These are phyloP conservation scores for Dusona sp. DNA, from an alignment of 2,888 invertebrate species.

Conservation along the genomic window DNA sequence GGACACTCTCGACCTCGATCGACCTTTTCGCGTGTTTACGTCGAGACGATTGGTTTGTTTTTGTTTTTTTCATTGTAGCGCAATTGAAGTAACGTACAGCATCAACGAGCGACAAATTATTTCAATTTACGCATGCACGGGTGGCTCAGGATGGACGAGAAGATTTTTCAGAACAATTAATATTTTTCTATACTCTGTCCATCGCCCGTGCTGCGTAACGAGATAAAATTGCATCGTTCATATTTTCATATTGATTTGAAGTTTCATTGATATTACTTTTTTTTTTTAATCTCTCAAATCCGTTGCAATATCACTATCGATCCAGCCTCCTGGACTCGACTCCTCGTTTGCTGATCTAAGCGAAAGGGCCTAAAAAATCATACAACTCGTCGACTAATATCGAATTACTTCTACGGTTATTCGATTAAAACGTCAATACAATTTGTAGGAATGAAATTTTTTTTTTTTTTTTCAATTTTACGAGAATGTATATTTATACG, in stretches of 20 bases:
- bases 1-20: slow-evolving; percentile 42
- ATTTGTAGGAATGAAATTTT: neutral
- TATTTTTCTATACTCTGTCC: slow-evolving; percentile 33
- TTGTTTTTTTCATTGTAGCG: neutral
- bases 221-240: slow-evolving; percentile 33
- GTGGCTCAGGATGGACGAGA: slow-evolving; percentile 70
- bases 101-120: slow-evolving; percentile 31
- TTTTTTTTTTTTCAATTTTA: neutral
- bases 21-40: slow-evolving; percentile 28
- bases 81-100: slow-evolving; percentile 15
- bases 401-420: slow-evolving; percentile 15
- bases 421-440: neutral
- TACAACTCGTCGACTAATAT: slow-evolving; percentile 12
- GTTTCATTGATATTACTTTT: neutral
- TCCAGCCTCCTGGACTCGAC: slow-evolving; percentile 66
- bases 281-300: slow-evolving; percentile 44
- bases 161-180: slow-evolving; percentile 25
- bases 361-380: slow-evolving; percentile 26
- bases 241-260: slow-evolving; percentile 14
- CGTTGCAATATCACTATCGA: slow-evolving; percentile 39
- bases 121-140: slow-evolving; percentile 62
- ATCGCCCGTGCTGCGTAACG: slow-evolving; percentile 67
- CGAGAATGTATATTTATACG: slow-evolving; percentile 11
- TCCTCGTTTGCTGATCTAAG: slow-evolving; percentile 19
- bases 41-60: neutral